Percentiles rank a stretch among this genome's conserved stretches.
phyloP scores from a whole-genome alignment of 1,140 invertebrate genomes.

The Procambarus clarkii region DNA sequence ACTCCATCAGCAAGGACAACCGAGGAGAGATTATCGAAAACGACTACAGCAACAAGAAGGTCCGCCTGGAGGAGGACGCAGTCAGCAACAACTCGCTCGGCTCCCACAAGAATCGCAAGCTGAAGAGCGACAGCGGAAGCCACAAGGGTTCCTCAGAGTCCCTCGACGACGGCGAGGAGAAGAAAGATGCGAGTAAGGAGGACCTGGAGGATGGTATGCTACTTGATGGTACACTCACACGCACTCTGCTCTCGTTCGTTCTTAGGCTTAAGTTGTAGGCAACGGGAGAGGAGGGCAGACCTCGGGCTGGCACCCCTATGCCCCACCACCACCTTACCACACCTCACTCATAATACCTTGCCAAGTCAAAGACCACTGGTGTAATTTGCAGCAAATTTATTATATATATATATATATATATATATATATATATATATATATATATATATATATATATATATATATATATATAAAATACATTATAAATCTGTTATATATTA shows the following conservation, averaged over 20 bases:
- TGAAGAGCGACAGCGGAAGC: conserved; percentile 86
- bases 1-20: conserved; percentile 72
- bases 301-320: neutral
- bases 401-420: too few species aligned
- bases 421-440: too few species aligned
- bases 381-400: neutral
- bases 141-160: conserved; percentile 82
- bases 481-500: too few species aligned
- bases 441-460: too few species aligned
- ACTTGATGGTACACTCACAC: conserved; percentile 69
- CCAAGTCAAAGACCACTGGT: too few species aligned
- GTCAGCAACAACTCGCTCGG: conserved; percentile 94
- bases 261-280: conserved; percentile 44
- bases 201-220: conserved; percentile 81
- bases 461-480: too few species aligned
- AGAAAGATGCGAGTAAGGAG: conserved; percentile 93
- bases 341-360: neutral
- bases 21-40: conserved; percentile 69
- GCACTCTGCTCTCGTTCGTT: conserved; percentile 62
- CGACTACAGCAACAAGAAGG: conserved; percentile 72
- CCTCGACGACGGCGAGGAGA: conserved; percentile 88
- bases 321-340: neutral
- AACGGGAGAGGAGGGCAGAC: neutral
- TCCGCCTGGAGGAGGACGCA: conserved; percentile 77
- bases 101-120: conserved; percentile 91